phyloP scores from a whole-genome alignment of 2,113 vertebrate species.

The Dasypus novemcinctus region DNA sequence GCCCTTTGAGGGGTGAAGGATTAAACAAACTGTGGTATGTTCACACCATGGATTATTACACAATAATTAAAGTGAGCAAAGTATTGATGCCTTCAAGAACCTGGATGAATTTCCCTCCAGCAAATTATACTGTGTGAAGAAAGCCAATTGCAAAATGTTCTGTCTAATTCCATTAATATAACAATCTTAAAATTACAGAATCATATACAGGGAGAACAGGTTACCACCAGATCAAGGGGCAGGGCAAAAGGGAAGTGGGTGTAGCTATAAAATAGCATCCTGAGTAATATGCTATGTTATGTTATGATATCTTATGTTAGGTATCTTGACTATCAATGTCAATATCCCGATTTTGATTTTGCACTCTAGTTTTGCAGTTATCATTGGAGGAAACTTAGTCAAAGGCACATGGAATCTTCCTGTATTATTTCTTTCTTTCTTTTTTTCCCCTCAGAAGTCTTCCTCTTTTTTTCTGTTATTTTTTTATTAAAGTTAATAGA shows the following conservation, averaged over 20 bases:
- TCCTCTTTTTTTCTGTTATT: too few species aligned
- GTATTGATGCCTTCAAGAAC: neutral
- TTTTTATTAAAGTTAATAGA: too few species aligned
- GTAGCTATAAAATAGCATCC: neutral
- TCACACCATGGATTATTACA: neutral
- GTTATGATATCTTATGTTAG: too few species aligned
- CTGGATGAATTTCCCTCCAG: neutral
- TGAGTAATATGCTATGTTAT: too few species aligned
- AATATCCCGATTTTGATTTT: neutral
- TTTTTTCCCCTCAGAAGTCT: too few species aligned
- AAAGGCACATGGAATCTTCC: neutral
- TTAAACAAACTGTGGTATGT: too few species aligned
- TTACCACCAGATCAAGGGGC: neutral
- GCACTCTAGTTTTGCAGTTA: neutral
- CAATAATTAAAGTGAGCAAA: neutral
- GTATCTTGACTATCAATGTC: neutral
- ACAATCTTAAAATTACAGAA: neutral
- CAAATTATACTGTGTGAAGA: neutral
- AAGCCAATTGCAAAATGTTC: neutral
- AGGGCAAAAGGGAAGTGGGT: neutral
- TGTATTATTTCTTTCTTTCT: slow-evolving; percentile 2
- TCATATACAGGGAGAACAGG: neutral
- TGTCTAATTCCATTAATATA: neutral
- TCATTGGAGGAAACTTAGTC: neutral
- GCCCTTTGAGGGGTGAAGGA: too few species aligned